A percentile compares a stretch with the other conserved stretches of the same genome.
phyloP scores from a whole-genome alignment of 2,888 invertebrate genomes.

The Cyclophora punctaria region DNA sequence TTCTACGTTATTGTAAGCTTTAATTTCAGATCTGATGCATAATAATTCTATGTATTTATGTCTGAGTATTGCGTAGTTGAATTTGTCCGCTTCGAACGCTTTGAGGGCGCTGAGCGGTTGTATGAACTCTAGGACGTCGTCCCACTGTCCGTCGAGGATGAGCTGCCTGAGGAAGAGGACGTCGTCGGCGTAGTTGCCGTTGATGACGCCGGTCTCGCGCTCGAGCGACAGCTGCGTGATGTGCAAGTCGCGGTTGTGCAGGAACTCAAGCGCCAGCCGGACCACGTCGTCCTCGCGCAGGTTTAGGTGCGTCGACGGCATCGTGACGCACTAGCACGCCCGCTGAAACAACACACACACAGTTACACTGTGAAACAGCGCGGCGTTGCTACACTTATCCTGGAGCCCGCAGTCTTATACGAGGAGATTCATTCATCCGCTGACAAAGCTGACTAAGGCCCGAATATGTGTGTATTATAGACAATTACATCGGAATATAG shows the following conservation, averaged over 20 bases:
- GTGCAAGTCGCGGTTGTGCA: constrained; percentile 92
- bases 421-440: no score
- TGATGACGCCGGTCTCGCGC: constrained; percentile 95
- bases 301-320: constrained; percentile 89
- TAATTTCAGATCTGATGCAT: constrained; percentile 95
- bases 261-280: constrained; percentile 87
- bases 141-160: constrained; percentile 98
- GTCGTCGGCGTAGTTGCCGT: constrained; percentile 95
- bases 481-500: no score
- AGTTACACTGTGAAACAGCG: no score
- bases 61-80: constrained; percentile 89
- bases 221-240: constrained; percentile 93
- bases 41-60: constrained; percentile 95
- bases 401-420: no score
- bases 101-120: constrained; percentile 91
- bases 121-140: constrained; percentile 96
- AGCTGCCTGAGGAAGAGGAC: constrained; percentile 94
- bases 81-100: constrained; percentile 88
- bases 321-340: constrained; percentile 38
- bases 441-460: no score
- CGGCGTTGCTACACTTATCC: no score
- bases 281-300: constrained; percentile 93
- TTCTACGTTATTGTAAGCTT: constrained; percentile 89
- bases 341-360: constrained; percentile 34
- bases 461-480: no score